Evolutionary conservation across 2,888 invertebrate species (phyloP), one percentile per base, ranked within the genome.

Genomic region (Galeruca laticollis): DNA sequence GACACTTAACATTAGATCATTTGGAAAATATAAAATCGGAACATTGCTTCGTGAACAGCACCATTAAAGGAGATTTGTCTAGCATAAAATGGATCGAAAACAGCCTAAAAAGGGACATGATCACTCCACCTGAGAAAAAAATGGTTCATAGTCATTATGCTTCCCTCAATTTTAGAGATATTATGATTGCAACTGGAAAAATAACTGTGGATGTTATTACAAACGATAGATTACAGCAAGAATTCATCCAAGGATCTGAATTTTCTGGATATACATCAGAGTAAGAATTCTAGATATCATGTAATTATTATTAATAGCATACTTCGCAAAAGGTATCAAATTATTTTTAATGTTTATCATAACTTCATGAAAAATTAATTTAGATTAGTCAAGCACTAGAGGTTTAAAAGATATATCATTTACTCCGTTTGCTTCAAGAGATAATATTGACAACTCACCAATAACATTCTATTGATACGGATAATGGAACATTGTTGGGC

Each of bases 171-270:
- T 98, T 98, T 90, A 91, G 95, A 80, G 98, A 98, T 84, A 88
- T 98, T 0, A 98, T 98, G 98, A 87, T 95, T 0, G 95, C 97
- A 0, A 95, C 95, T 0, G 98, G 97, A 1, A 95, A 95, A 80
- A 88, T 98, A 6, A 91, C 94, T 8, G 90, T 91, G 0, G 97
- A 98, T 82, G 90, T 94, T 0, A 90, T 94, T 0, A 93, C 93
- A 0, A 88, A 88, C 37, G 88, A 87, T 0, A 87, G 92, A n/a
- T 81, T 89, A 31, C 86, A 88, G 11, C 90, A 94, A 76, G 90
- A 90, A 74, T 90, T 89, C 76, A 88, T 91, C 0, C 87, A 91
- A 75, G 93, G 93, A 0, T 89, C 93, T 72, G 93, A 94, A 77
- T 88, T 89, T 76, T 88, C 90, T 6, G 94, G 93, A 60, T 47